Conservation (phyloP, 2,113 vertebrate genomes). For the Osmerus mordax region DNA sequence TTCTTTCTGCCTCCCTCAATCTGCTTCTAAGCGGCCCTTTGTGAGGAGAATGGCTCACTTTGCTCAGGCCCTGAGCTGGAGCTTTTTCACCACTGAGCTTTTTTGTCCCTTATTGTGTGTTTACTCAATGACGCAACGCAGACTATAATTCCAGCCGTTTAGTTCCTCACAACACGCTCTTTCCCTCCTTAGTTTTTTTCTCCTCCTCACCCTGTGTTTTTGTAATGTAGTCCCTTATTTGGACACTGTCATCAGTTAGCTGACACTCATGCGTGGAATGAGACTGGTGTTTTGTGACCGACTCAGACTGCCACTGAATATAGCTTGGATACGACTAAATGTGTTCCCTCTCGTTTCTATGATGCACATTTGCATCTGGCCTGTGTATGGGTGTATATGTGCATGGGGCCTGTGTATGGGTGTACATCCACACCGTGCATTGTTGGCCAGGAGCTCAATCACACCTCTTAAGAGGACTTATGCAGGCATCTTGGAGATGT, state of each 20-base stretch:
- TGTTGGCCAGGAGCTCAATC: conserved; percentile 16
- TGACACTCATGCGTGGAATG: conserved; percentile 32
- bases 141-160: conserved; percentile 75
- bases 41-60: conserved; percentile 87
- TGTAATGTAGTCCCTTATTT: conserved; percentile 61
- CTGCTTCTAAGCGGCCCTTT: conserved; percentile 82
- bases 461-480: neutral
- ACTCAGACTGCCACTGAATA: conserved; percentile 37
- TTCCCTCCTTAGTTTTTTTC: conserved; percentile 29
- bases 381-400: neutral
- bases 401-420: neutral
- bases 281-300: conserved; percentile 47
- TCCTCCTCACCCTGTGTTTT: conserved; percentile 47
- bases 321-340: neutral
- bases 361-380: neutral
- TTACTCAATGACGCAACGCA: conserved; percentile 77
- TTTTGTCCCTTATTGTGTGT: conserved; percentile 77
- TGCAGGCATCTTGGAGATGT: conserved; percentile 27
- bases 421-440: conserved; percentile 44
- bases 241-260: conserved; percentile 51
- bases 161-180: conserved; percentile 73
- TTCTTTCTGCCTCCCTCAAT: conserved; percentile 85
- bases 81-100: conserved; percentile 62
- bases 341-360: neutral
- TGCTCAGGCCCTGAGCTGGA: conserved; percentile 74